These are phyloP conservation scores for Tachystola acroxantha DNA, from an alignment of 2,888 invertebrate species.

Conservation along the genomic window DNA sequence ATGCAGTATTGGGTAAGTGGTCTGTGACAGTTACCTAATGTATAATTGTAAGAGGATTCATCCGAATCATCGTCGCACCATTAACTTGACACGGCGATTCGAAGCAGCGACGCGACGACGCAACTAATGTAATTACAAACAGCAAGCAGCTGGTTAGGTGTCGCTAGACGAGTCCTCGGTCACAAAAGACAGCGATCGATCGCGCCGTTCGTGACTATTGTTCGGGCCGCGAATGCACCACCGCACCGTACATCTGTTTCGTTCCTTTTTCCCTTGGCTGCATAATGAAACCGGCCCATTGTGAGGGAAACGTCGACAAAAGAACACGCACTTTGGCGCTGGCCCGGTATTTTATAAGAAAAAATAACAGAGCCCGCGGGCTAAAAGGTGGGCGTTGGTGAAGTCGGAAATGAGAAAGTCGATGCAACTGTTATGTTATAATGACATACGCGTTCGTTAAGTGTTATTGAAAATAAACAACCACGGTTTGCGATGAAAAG, in stretches of 20 bases:
- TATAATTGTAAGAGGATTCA: background rate
- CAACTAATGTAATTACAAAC: conserved; percentile 38
- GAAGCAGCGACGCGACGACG: conserved; percentile 15
- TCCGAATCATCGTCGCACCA: conserved; percentile 18
- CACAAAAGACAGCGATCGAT: conserved; percentile 68
- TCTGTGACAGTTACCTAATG: too few relatives aligned
- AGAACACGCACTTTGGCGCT: conserved; percentile 63
- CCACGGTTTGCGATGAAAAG: too few relatives aligned
- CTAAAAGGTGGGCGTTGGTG: conserved; percentile 65
- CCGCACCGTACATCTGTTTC: conserved; percentile 71
- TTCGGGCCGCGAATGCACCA: conserved; percentile 59
- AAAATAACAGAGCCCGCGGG: conserved; percentile 61
- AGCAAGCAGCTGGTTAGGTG: conserved; percentile 44
- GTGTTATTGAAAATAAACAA: conserved; percentile 64
- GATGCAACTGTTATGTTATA: conserved; percentile 74
- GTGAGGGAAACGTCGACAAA: conserved; percentile 68
- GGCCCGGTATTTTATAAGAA: conserved; percentile 60
- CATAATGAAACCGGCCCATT: conserved; percentile 72
- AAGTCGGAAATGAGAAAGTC: conserved; percentile 69
- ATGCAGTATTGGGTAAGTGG: too few relatives aligned
- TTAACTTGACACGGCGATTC: conserved; percentile 14
- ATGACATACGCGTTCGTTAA: conserved; percentile 70
- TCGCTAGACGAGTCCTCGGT: conserved; percentile 31
- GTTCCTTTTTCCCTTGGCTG: conserved; percentile 67
- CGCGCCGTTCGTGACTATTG: conserved; percentile 68